These are phyloP conservation scores for Gadopsis marmoratus DNA, from an alignment of 2,797 vertebrate genomes.

Conservation along the genomic window DNA sequence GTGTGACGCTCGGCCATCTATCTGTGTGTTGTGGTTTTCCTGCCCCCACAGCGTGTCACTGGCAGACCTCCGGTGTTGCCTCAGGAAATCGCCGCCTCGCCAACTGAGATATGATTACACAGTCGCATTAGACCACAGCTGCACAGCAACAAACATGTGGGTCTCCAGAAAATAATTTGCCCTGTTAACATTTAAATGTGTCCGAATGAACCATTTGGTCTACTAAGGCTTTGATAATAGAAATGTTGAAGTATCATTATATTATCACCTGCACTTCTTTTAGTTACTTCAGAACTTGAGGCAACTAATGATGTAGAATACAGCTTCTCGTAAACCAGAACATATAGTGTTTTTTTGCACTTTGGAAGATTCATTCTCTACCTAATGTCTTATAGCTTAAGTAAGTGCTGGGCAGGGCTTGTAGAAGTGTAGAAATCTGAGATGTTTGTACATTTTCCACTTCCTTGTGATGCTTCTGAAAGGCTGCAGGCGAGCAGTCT, in stretches of 20 bases:
- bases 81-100: conserved; percentile 49
- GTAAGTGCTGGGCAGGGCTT: not conserved
- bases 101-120: conserved; percentile 66
- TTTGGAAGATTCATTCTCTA: not conserved
- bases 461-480: not conserved
- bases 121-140: conserved; percentile 66
- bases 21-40: conserved; percentile 55
- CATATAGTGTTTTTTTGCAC: not conserved
- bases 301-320: not conserved
- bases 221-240: not conserved
- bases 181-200: not conserved
- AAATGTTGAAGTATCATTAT: not conserved
- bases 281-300: not conserved
- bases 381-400: too few species aligned
- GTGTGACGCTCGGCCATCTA: conserved; percentile 45
- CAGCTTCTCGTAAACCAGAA: not conserved
- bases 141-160: conserved; percentile 76
- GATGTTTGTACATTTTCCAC: conserved; percentile 3
- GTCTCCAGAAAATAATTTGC: conserved; percentile 24
- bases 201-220: not conserved
- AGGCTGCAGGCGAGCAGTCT: not conserved
- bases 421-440: not conserved
- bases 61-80: conserved; percentile 34
- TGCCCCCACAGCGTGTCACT: conserved; percentile 35
- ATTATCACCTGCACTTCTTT: not conserved